These are phyloP conservation scores for Enteromius afrohamiltoni DNA, from an alignment of 2,797 vertebrate species.

Conservation along the genomic window DNA sequence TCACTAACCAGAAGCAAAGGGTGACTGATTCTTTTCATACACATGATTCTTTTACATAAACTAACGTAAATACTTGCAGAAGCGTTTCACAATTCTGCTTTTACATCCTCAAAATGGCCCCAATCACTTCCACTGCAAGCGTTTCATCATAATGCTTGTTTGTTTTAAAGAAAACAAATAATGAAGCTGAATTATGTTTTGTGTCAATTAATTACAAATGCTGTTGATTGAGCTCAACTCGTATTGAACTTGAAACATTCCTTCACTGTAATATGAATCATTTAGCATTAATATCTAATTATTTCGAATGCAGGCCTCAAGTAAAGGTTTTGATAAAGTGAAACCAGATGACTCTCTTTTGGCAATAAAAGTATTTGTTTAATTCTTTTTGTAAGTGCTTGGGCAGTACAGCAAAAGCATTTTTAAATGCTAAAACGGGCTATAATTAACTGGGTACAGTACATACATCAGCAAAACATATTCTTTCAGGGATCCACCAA, in stretches of 20 bases:
- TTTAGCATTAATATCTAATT: not conserved
- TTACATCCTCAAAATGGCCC: not conserved
- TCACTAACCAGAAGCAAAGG: not conserved
- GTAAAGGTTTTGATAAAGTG: not conserved
- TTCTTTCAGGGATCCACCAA: constrained; percentile 63
- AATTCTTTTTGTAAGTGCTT: constrained; percentile 55
- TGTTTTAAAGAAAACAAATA: not conserved
- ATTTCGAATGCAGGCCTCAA: not conserved
- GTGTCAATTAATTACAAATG: not conserved
- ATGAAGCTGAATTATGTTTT: not conserved
- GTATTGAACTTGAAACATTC: not conserved
- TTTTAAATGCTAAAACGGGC: constrained; percentile 37
- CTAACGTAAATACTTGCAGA: not conserved
- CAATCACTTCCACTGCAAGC: not conserved
- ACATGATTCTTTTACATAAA: not conserved
- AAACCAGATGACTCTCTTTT: constrained; percentile 43
- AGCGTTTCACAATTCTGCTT: not conserved
- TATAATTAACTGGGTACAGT: constrained; percentile 47
- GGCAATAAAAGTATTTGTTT: constrained; percentile 56
- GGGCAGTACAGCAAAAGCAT: constrained; percentile 57
- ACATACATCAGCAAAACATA: constrained; percentile 49
- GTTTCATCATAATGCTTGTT: not conserved
- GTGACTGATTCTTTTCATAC: not conserved
- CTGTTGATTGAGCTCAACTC: not conserved
- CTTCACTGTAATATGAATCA: not conserved